Evolutionary conservation across 2,888 invertebrate genomes (phyloP), one percentile per base, ranked within the genome.

Genomic region (Melitaea athalia): DNA sequence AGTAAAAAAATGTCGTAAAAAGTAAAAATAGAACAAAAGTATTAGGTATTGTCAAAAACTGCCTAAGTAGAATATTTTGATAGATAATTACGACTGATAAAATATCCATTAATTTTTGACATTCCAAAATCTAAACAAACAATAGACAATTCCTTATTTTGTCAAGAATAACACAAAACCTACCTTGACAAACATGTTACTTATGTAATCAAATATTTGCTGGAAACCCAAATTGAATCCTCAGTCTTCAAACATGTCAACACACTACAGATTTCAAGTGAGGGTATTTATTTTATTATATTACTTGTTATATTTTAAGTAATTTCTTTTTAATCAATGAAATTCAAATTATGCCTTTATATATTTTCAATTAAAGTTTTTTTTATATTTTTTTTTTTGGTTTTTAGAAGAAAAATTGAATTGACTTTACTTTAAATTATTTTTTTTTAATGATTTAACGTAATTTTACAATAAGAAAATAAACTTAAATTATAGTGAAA

Each of bases 151-250:
- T 59, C 42, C 59, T 33, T 50, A 65, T 68, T 59, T 59, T 65
- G 61, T 67, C 67, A 64, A 64, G 60, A 67, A 59, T 59, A 60
- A 68, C 63, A 69, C 62, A 65, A 59, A 66, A 69, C 53, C 24
- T 67, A 65, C 64, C 60, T 64, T 60, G 45, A 63, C 62, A 67
- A 65, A 70, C 67, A 68, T 67, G 69, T 70, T 63, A 72, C 70
- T 72, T 70, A 72, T 70, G 42, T 31, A 50, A 69, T 52, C 65
- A 65, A 71, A 71, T 65, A 68, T 71, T 71, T 68, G 65, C 59
- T 47, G 38, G n/a, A 64, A 60, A 15, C 50, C 63, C 43, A 65
- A 71, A 68, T 71, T 71, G 65, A 63, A 68, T 68, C 65, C 47
- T 47, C 68, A 65, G 57, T 68, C 59, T 59, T 53, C 62, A 52